Evolutionary conservation across 2,113 vertebrate species (phyloP), one percentile per base, ranked within the genome.

Genomic region (Bujurquina vittata): DNA sequence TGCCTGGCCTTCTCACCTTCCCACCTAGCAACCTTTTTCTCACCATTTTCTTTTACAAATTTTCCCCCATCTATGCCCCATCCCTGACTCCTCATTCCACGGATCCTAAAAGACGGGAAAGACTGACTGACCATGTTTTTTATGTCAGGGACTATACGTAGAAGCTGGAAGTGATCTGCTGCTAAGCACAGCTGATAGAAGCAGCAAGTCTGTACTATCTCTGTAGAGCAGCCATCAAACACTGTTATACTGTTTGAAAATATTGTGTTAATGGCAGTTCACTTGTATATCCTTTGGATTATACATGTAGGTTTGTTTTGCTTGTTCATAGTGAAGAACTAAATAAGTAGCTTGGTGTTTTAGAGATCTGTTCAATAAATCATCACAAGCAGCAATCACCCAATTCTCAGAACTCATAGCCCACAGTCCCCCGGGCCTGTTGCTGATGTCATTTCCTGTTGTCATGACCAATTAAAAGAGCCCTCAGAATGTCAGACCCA

Each of bases 391-490:
- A 37, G 18, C 11, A 0, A 26, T 76, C 59, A 58, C 65, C 49
- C 9, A 2, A 57, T 80, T 81, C 75, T 84, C 61, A 75, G 29
- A 63, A 58, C 57, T 55, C 31, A 55, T 10, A 73, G 52, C 69
- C 49, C 60, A 79, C n/a, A 84, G 33, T 79, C 83, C 82, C 63
- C 12, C 14, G 63, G 86, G 87, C 72, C 26, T 37, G 35, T 9
- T 43, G 82, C 37, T 86, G 85, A 92, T 87, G 85, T 89, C 77
- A 92, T 88, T 92, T 93, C 93, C 93, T 90, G 84, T 90, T 82
- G 88, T 90, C 91, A 80, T n/a, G 37, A 84, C 84, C 86, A 88
- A 87, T 91, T 89, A 79, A 81, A 88, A 56, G 69, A 83, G 33
- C 46, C 67, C 76, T 79, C 7, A 26, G 33, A 83, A 77, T 80